Base-by-base conservation (phyloP, 2,113 vertebrate species). In the Phalacrocorax carbo region DNA sequence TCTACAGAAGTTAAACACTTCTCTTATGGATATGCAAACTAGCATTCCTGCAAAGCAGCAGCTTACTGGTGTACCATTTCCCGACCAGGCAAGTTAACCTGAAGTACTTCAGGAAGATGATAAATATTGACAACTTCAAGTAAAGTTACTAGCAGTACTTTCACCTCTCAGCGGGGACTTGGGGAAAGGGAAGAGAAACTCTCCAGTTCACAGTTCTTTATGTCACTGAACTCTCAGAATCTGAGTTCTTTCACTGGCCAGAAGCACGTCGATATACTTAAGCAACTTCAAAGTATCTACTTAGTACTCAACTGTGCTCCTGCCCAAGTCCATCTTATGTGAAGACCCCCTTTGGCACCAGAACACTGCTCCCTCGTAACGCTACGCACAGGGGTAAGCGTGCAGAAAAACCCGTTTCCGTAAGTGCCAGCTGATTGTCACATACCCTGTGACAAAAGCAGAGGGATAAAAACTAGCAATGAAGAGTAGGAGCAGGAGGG, bases 81-180 rank as follows among this genome's bases (percentile, higher is more conserved):
- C 93, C 65, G 89, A 42, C 49, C 58, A 23, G 60, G 72, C 69
- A 92, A 19, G 48, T 62, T 42, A 89, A 79, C 46, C 38, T 34
- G 18, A 40, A 82, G 21, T 7, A 66, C 64, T 70, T 83, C 38
- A 64, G 34, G 29, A 68, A 73, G 48, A 72, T 10, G 4, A 49
- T n/a, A 85, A 90, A 86, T 32, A 81, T 1, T 29, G 61, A 48
- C n/a, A 81, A 77, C 48, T 64, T 49, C 42, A 49, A 82, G 22
- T 32, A 90, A 61, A 88, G 87, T 34, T 38, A 49, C 55, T 14
- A 94, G 90, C 86, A 83, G n/a, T 36, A 87, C 71, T 97, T 92
- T 84, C 84, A 94, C 81, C 88, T 95, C 60, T 40, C 89, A 93
- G 89, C 57, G 46, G 62, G 30, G 72, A 71, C 1, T 9, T 32